A percentile compares a stretch with the other conserved stretches of the same genome.
These are phyloP conservation scores for Cheilinus undulatus DNA, from an alignment of 2,113 vertebrate species.

Conservation along the genomic window DNA sequence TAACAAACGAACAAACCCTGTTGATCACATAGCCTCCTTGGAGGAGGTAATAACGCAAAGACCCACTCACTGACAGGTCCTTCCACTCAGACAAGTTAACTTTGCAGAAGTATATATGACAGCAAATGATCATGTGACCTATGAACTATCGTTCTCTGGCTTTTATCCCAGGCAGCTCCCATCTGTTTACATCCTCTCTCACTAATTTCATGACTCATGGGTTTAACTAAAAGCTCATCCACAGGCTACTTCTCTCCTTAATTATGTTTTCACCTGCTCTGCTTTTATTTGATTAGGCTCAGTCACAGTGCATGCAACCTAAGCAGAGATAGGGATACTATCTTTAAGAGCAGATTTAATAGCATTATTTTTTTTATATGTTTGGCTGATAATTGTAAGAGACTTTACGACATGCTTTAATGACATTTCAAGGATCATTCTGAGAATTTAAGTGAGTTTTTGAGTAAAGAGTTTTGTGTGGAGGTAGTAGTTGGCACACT, in stretches of 20 bases:
- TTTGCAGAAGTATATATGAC: conserved; percentile 30
- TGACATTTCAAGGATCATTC: not conserved
- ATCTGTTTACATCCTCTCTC: conserved; percentile 36
- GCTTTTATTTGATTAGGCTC: conserved; percentile 68
- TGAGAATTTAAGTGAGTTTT: no score
- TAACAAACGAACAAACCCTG: no score
- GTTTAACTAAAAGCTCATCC: conserved; percentile 58
- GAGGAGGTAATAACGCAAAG: no score
- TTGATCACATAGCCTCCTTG: no score
- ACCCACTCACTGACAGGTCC: no score
- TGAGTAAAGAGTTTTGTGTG: no score
- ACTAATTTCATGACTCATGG: conserved; percentile 71
- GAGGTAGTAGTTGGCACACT: not conserved
- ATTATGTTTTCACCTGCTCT: conserved; percentile 68
- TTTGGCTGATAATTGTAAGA: conserved; percentile 14
- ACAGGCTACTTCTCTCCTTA: conserved; percentile 60
- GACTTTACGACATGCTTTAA: not conserved
- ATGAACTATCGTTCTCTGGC: conserved; percentile 45
- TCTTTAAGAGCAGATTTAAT: conserved; percentile 50
- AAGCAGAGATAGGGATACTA: conserved; percentile 49
- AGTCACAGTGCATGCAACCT: conserved; percentile 61
- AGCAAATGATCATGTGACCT: conserved; percentile 30
- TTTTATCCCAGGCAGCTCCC: conserved; percentile 18
- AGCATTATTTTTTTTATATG: conserved; percentile 27
- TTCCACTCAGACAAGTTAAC: conserved; percentile 23